Evolutionary conservation across 1,140 invertebrate genomes (phyloP).

Genomic region (Whitmania pigra): DNA sequence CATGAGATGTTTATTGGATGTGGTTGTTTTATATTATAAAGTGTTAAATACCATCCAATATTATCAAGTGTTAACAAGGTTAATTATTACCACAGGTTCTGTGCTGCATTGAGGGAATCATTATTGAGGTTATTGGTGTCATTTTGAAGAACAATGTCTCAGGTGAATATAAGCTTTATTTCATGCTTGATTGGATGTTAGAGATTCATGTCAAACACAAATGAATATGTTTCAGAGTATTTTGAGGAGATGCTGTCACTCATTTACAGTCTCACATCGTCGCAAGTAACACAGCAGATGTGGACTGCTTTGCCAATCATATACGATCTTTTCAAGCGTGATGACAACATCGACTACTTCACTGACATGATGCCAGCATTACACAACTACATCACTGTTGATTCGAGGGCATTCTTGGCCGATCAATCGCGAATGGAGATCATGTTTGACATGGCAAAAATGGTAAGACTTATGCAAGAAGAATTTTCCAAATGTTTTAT

Average conservation of each 20-base stretch:
- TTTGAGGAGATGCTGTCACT: slow-evolving; percentile 56
- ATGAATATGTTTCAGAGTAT: slow-evolving; percentile 57
- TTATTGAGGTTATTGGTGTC: slow-evolving; percentile 77
- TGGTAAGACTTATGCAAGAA: slow-evolving; percentile 44
- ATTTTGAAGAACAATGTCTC: slow-evolving; percentile 72
- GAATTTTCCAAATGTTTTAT: background rate
- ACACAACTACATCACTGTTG: slow-evolving; percentile 92
- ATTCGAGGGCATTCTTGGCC: slow-evolving; percentile 78
- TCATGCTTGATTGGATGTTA: background rate
- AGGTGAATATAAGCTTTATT: slow-evolving; percentile 45
- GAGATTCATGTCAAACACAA: too few species aligned
- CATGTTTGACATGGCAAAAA: slow-evolving; percentile 90
- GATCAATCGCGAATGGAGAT: slow-evolving; percentile 76
- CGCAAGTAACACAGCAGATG: slow-evolving; percentile 77
- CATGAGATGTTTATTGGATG: background rate
- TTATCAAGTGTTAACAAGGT: too few species aligned
- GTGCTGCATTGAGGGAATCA: slow-evolving; percentile 75
- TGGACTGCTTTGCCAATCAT: slow-evolving; percentile 87
- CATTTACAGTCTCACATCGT: slow-evolving; percentile 78
- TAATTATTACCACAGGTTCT: slow-evolving; percentile 53
- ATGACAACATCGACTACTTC: slow-evolving; percentile 83
- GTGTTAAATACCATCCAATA: background rate
- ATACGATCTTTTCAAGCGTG: slow-evolving; percentile 77
- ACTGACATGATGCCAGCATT: slow-evolving; percentile 96
- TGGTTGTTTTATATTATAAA: background rate